These are phyloP conservation scores for Podocnemis expansa DNA, from an alignment of 2,113 vertebrate genomes.

Conservation along the genomic window DNA sequence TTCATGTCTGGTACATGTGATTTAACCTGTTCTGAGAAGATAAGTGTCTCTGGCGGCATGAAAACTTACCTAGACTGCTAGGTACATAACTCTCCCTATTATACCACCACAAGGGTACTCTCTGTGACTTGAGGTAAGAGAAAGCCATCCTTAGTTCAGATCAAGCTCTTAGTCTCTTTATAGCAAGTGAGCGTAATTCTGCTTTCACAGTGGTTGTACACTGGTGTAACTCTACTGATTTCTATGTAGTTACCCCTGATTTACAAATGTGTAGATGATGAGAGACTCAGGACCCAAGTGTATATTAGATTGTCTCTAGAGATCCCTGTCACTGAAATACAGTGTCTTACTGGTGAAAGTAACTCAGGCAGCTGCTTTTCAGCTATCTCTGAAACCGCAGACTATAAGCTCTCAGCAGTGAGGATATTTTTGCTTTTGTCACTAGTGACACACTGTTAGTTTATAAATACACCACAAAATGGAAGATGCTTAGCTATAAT, in stretches of 20 bases:
- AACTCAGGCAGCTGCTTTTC: not conserved
- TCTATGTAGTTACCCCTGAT: not conserved
- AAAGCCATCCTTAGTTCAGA: not conserved
- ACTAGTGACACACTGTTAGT: conserved; percentile 9
- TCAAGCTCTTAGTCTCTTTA: not conserved
- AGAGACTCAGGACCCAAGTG: not conserved
- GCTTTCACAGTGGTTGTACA: not conserved
- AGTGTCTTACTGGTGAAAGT: not conserved
- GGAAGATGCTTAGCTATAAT: not conserved
- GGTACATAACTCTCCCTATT: not conserved
- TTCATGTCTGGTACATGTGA: not conserved
- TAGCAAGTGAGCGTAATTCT: not conserved
- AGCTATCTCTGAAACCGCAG: not conserved
- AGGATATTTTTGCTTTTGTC: not conserved
- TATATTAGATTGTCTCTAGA: not conserved
- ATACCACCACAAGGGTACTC: not conserved
- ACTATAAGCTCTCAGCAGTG: not conserved
- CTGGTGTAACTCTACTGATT: not conserved
- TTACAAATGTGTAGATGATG: not conserved
- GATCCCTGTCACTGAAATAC: not conserved
- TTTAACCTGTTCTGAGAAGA: not conserved
- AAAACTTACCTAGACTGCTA: not conserved
- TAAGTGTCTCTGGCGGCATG: not conserved
- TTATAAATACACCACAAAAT: conserved; percentile 10
- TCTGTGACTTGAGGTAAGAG: not conserved